A percentile compares a stretch with the other conserved stretches of the same genome.
phyloP scores from a whole-genome alignment of 2,797 vertebrate species.

The Chelmon rostratus region DNA sequence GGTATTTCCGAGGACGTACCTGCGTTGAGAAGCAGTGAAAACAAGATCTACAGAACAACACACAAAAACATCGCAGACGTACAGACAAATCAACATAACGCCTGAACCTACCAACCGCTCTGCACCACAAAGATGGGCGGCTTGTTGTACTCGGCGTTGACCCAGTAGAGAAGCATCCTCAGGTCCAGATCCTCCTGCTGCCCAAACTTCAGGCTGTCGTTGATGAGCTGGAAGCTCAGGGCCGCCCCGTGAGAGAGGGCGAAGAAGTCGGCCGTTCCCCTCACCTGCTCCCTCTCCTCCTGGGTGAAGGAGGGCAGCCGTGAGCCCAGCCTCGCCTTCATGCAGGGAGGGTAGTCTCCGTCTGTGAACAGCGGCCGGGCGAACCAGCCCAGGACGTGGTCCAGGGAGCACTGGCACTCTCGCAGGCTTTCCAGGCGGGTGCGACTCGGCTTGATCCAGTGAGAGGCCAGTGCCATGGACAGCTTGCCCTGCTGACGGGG shows the following conservation, averaged over 20 bases:
- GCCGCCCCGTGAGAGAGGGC: slow-evolving; percentile 95
- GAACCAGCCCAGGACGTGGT: slow-evolving; percentile 97
- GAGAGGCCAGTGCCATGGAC: slow-evolving; percentile 95
- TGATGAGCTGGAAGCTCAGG: slow-evolving; percentile 94
- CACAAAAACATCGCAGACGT: not conserved
- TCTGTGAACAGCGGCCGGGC: slow-evolving; percentile 94
- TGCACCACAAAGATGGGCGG: slow-evolving; percentile 95
- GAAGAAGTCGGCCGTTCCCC: slow-evolving; percentile 96
- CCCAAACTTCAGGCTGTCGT: slow-evolving; percentile 92
- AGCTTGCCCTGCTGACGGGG: slow-evolving; percentile 89
- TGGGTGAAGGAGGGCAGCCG: slow-evolving; percentile 90
- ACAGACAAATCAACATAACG: not conserved
- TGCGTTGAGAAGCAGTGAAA: slow-evolving; percentile 37
- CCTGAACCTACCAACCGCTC: slow-evolving; percentile 90
- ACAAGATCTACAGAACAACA: not conserved
- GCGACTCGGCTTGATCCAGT: slow-evolving; percentile 93
- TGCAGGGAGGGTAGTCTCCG: slow-evolving; percentile 94
- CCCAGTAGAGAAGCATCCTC: slow-evolving; percentile 95
- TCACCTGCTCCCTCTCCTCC: slow-evolving; percentile 85
- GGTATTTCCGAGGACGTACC: slow-evolving; percentile 91
- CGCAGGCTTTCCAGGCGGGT: slow-evolving; percentile 87
- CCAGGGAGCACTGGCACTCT: slow-evolving; percentile 94
- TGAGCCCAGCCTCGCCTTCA: slow-evolving; percentile 90
- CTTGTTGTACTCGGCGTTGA: slow-evolving; percentile 91
- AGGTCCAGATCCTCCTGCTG: slow-evolving; percentile 93